phyloP scores from a whole-genome alignment of 1,140 invertebrate species.

The Drosophila malerkotliana region DNA sequence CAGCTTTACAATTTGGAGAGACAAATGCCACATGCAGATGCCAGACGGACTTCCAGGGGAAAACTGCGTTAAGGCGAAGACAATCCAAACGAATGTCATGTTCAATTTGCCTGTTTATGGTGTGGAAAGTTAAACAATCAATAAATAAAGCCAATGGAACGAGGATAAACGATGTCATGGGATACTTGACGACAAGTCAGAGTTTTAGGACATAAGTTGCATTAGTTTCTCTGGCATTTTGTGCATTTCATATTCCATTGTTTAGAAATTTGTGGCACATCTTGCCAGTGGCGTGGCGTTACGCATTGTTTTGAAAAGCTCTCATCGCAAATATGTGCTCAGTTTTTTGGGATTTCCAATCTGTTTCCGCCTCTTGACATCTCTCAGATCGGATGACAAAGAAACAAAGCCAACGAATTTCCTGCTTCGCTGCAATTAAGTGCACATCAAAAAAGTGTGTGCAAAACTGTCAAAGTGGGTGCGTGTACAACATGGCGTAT shows the following conservation, averaged over 20 bases:
- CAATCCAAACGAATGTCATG: slow-evolving; percentile 28
- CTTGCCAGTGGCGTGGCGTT: not conserved
- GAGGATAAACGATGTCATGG: not conserved
- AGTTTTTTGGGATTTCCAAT: slow-evolving; percentile 11
- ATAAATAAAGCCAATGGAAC: slow-evolving; percentile 28
- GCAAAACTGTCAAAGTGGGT: slow-evolving; percentile 56
- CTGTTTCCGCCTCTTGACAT: slow-evolving; percentile 17
- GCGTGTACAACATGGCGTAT: slow-evolving; percentile 61
- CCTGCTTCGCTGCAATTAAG: slow-evolving; percentile 64
- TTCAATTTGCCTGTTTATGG: slow-evolving; percentile 24
- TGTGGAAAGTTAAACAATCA: slow-evolving; percentile 27
- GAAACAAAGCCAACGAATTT: slow-evolving; percentile 32
- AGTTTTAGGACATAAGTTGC: not conserved
- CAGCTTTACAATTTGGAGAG: slow-evolving; percentile 27
- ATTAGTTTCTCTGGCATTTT: not conserved
- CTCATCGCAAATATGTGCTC: slow-evolving; percentile 14
- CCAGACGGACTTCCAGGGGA: not conserved
- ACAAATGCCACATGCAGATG: slow-evolving; percentile 42
- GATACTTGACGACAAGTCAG: not conserved
- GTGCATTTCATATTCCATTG: not conserved
- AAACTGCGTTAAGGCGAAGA: slow-evolving; percentile 13
- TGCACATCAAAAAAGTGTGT: slow-evolving; percentile 60
- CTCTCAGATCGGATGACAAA: slow-evolving; percentile 20
- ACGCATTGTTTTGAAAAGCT: slow-evolving; percentile 7
- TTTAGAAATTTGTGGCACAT: not conserved